Base-by-base conservation (phyloP, 2,797 vertebrate genomes). In the Microctenopoma lineatum region DNA sequence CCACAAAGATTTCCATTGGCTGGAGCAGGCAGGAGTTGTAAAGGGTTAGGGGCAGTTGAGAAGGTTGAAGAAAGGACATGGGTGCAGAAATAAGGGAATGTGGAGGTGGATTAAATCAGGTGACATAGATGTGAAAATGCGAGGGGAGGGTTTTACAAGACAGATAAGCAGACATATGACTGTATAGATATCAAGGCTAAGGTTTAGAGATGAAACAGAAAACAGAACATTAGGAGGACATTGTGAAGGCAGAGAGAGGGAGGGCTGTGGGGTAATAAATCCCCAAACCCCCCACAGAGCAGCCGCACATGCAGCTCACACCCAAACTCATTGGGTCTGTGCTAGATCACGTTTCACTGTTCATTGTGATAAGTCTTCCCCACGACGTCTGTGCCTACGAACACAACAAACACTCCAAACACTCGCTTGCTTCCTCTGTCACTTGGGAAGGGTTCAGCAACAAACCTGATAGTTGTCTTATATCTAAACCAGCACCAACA, bases 1-100 rank as follows among this genome's bases (percentile, higher is more conserved):
- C 96, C 83, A 97, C 96, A 86, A 97, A 97, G 60, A 97, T 96
- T 75, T 97, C 96, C 96, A 97, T 97, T 39, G 96, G 96, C 96
- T 97, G 63, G 65, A 68, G n/a, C 63, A 59, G 64, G 73, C 55
- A 32, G 32, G 70, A 80, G 81, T 84, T 77, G 73, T 73, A 70
- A 48, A 38, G 74, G 79, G 79, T 84, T 55, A 59, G 36, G 75
- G 36, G 18, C 26, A 5, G 34, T 12, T 34, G 42, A 70, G 36
- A 47, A 34, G 21, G 25, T 67, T 11, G 38, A 12, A 32, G 45
- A 38, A n/a, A 45, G 36, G 56, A 59, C 8, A 36, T 14, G 29
- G 55, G 27, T 8, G 39, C 26, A 14, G 56, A 16, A 44, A 42
- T 21, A n/a, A 26, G 55, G 39, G 15, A 59, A 18, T 39, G 58